Evolutionary conservation across 2,113 vertebrate genomes (phyloP), one percentile per base, ranked within the genome.

Genomic region (Apeltes quadracus): DNA sequence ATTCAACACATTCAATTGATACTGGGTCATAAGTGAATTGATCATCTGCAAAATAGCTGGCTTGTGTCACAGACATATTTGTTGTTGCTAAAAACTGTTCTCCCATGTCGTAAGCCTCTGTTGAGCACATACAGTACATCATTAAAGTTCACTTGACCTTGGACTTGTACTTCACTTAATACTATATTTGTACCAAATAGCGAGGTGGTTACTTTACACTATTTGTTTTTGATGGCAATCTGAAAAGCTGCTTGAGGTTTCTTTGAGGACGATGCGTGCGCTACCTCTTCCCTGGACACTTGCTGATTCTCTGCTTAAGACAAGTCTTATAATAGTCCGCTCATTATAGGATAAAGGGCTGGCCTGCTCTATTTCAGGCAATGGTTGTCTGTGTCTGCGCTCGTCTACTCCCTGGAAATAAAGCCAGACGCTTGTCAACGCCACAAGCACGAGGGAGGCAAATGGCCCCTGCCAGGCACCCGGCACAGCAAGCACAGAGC

Each of bases 341-440:
- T 91, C 85, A 84, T 92, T 90, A 91, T 87, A 69, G 90, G 89
- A 92, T 91, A 85, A 91, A 87, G 82, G 68, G 78, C 67, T 69
- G 73, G 72, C 77, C 79, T 79, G 83, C 84, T 87, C 87, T 92
- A 90, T 90, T 92, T 92, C 78, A 87, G 78, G 83, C 78, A 61
- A 65, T 67, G 80, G 82, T 77, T 78, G 86, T 87, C 85, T 86
- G 74, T 83, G 85, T 89, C 86, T 90, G 87, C 54, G 64, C 78
- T 86, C 48, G 84, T 84, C 65, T 69, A 71, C 73, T 58, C 57
- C 75, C 85, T 90, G 80, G 83, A 90, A 91, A 89, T 88, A 88
- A 85, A 87, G 82, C 85, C 89, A 88, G 87, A 87, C 78, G 76
- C 79, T 76, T 85, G 78, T 85, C 88, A 89, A 72, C 56, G 75